phyloP scores from a whole-genome alignment of 2,888 invertebrate species.

The Tridacna crocea region DNA sequence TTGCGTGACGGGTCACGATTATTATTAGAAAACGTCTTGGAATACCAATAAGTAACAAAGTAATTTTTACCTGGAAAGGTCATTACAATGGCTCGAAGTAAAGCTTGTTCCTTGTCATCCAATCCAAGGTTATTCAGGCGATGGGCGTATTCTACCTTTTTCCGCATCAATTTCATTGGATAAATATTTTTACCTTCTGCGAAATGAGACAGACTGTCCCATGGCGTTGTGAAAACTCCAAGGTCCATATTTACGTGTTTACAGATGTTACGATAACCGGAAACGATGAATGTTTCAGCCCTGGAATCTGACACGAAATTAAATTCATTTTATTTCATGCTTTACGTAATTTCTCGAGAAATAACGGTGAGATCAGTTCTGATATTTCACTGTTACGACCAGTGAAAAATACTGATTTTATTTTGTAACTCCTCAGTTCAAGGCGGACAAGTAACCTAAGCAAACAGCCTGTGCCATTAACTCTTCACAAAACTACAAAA shows the following conservation, averaged over 20 bases:
- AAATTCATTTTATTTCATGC: no score
- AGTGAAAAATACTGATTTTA: no score
- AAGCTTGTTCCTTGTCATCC: constrained; percentile 58
- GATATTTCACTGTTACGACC: no score
- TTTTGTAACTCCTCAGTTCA: no score
- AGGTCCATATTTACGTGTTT: constrained; percentile 9
- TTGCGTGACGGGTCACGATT: no score
- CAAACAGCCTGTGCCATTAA: no score
- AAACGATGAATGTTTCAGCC: constrained; percentile 70
- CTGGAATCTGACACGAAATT: background rate
- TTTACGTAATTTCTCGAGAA: no score
- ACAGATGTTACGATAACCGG: constrained; percentile 65
- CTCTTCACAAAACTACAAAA: no score
- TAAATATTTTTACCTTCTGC: constrained; percentile 65
- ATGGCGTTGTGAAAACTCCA: constrained; percentile 62
- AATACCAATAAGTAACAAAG: no score
- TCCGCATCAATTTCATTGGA: constrained; percentile 61
- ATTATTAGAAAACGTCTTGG: no score
- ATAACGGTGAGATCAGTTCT: no score
- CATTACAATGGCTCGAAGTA: constrained; percentile 68
- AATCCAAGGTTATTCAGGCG: constrained; percentile 61
- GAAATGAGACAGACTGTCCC: constrained; percentile 61
- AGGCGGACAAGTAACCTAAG: no score
- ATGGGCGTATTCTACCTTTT: constrained; percentile 53
- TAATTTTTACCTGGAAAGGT: constrained; percentile 63